phyloP scores from a whole-genome alignment of 2,888 invertebrate species.

The Oscheius sp. region DNA sequence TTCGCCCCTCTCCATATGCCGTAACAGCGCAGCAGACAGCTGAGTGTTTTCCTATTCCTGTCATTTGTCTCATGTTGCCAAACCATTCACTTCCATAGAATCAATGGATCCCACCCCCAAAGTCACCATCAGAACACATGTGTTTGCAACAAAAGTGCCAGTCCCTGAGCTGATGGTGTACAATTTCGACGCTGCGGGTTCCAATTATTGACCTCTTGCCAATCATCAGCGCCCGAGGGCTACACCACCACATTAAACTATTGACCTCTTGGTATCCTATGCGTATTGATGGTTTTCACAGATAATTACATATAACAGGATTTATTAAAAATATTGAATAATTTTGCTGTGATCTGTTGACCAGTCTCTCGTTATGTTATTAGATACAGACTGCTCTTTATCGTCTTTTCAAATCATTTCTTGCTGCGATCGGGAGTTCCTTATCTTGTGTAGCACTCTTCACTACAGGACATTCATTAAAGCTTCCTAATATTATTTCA shows the following conservation, averaged over 20 bases:
- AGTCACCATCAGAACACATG: background rate
- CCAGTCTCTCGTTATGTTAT: too few relatives aligned
- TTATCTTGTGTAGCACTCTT: background rate
- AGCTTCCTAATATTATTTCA: too few relatives aligned
- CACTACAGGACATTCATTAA: too few relatives aligned
- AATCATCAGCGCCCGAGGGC: background rate
- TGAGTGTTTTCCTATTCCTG: background rate
- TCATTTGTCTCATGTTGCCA: background rate
- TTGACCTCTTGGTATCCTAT: too few relatives aligned
- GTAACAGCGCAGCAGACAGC: background rate
- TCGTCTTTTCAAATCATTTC: background rate
- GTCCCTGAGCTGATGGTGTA: conserved; percentile 5
- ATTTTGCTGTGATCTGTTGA: too few relatives aligned
- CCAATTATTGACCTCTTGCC: background rate
- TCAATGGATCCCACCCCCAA: background rate
- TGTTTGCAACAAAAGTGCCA: conserved; percentile 10
- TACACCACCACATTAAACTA: too few relatives aligned
- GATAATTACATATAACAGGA: too few relatives aligned
- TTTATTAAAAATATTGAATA: too few relatives aligned
- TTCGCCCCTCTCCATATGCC: background rate
- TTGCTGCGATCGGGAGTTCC: background rate
- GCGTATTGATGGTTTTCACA: too few relatives aligned
- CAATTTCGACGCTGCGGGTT: conserved; percentile 6
- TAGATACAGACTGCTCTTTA: too few relatives aligned
- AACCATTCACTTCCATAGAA: background rate